Base-by-base conservation (phyloP, 2,113 vertebrate species). In the Burhinus oedicnemus region DNA sequence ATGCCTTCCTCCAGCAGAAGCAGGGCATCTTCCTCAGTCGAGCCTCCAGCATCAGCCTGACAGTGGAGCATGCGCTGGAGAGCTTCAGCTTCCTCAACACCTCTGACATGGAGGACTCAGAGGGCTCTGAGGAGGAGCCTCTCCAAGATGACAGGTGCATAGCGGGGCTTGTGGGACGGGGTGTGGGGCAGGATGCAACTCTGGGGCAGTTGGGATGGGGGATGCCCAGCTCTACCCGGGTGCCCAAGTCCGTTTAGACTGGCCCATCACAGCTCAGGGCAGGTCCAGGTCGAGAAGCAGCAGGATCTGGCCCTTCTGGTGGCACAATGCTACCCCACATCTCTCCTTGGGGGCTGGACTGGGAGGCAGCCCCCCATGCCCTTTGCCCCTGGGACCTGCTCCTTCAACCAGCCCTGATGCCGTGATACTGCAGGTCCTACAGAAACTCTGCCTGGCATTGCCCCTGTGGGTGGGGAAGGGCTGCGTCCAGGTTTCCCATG, bases 61-160 rank as follows among this genome's bases (percentile, higher is more conserved):
- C 99, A 0, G 99, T 99, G 94, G 99, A 99, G 91, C 99, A 99
- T 0, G 99, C 99, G 0, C 97, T 99, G 83, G 99, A 99, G 95
- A 99, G 99, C 97, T 99, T 99, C 88, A 99, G 99, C 96, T 99
- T 99, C 96, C 99, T 99, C 86, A 99, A 99, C 72, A 98, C 98
- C 12, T 99, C 99, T 0, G 99, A 99, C 96, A 98, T 98, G 71
- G 99, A 99, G 45, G 99, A 99, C 69, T 98, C 94, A 0, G 98
- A 98, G 57, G 95, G 96, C 51, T 96, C 97, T 2, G 97, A 98
- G 57, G 98, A 98, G 13, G 98, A 98, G 19, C 79, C 79, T 44
- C 68, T 93, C 47, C 94, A 76, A 69, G 97, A 97, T 0, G 98
- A 97, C 61, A 97, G 97, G 90, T 96, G 76, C 51, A 51, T 29